Evolutionary conservation across 2,113 vertebrate genomes (phyloP), one percentile per base, ranked within the genome.

Genomic region (Zonotrichia leucophrys): DNA sequence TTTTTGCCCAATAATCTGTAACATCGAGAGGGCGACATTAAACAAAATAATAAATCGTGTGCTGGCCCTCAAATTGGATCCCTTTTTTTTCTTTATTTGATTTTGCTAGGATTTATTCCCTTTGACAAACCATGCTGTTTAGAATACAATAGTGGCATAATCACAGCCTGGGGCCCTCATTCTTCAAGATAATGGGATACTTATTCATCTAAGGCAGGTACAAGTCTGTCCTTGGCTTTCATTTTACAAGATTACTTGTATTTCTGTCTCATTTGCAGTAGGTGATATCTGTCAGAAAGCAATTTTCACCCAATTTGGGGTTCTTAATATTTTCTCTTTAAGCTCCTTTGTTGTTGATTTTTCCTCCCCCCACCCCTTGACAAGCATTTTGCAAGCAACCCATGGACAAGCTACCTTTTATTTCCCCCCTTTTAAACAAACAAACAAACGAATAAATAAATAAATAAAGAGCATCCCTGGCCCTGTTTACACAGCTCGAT

Each of bases 91-190:
- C 93, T 78, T 64, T 73, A 91, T 96, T 97, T 97, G 97, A 96
- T 97, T 97, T 97, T 96, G 96, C 84, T 89, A 85, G 97, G 97
- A 98, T 97, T 98, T 98, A 97, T 98, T 98, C 97, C 86, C 96
- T 98, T 98, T 99, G 98, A 99, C 98, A 99, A 99, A 99, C 98
- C 98, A 98, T 96, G 97, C 98, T 99, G 98, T 98, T 99, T 98
- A 98, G 98, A 98, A 98, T 98, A 99, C 98, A 99, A 99, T 98
- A 98, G 98, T 97, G 95, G 98, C 97, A 98, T 99, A 99, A 99
- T 98, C 98, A 98, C 97, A 83, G 98, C 99, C 98, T 55, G 95
- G 37, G 98, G 99, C 98, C 91, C 95, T 98, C 98, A 98, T 99
- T 98, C 98, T 98, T 99, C 98, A 98, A 97, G 97, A 98, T 99